Conservation (phyloP, 2,888 invertebrate genomes). For the Leptinotarsa peninsularis region DNA sequence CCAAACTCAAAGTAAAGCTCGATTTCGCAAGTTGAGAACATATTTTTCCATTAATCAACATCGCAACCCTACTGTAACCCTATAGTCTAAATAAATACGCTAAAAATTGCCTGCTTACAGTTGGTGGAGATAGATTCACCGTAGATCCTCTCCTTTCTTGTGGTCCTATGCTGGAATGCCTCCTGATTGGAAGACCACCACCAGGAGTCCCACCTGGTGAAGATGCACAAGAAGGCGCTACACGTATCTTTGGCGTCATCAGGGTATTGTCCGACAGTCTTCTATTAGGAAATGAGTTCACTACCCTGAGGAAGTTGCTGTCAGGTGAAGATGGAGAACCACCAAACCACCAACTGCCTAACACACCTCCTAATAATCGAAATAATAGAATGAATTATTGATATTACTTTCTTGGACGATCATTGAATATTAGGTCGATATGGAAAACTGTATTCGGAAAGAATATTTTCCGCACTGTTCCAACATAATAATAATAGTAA, state of each 20-base stretch:
- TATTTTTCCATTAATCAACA: background rate
- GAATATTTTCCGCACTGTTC: no score
- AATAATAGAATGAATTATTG: background rate
- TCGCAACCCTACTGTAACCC: background rate
- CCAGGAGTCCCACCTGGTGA: constrained; percentile 81
- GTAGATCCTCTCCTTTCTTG: constrained; percentile 88
- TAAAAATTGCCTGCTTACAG: constrained; percentile 73
- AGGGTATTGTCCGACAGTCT: constrained; percentile 92
- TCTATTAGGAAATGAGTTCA: constrained; percentile 83
- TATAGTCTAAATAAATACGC: background rate
- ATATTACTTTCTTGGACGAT: no score
- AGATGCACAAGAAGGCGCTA: constrained; percentile 89
- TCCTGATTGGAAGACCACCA: constrained; percentile 83
- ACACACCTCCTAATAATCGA: constrained; percentile 67
- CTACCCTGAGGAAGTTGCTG: constrained; percentile 88
- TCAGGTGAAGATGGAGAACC: constrained; percentile 87
- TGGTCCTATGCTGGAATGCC: constrained; percentile 92
- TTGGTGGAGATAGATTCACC: constrained; percentile 88
- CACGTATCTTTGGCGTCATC: constrained; percentile 90
- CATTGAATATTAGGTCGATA: no score
- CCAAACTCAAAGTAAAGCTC: no score
- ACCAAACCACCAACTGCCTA: constrained; percentile 87
- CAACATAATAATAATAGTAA: no score
- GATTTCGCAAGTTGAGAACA: no score
- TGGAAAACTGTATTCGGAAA: no score